Base-by-base conservation (phyloP, 2,113 vertebrate species). In the Hoplias malabaricus region DNA sequence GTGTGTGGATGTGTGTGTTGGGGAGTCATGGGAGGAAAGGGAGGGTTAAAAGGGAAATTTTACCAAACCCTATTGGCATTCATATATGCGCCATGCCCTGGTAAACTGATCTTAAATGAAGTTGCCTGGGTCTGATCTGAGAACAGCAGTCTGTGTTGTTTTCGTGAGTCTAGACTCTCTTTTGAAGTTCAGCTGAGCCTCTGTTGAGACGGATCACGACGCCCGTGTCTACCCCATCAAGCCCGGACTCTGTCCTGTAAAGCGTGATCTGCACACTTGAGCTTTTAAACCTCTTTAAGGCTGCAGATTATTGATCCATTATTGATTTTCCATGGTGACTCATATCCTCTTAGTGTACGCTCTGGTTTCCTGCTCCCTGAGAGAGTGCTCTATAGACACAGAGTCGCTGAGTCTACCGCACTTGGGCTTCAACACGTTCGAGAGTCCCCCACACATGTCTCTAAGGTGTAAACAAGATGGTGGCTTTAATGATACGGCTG, bases 51-150 rank as follows among this genome's bases (percentile, higher is more conserved):
- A 69, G 72, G 42, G 33, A 2, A 14, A 7, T 34, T 62, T 50
- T 66, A 11, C 11, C 14, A 66, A 70, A 29, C 34, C 23, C 2
- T 34, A 77, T 33, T 25, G 3, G 19, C 54, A 78, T 79, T 79
- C 59, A 79, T 72, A 36, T 33, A 73, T 42, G 9, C 57, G 48
- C 25, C 29, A 65, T 5, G 13, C 53, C 8, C 56, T 48, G 21
- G 9, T 56, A 2, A 23, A 56, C 10, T 56, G 46, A n/a, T 48
- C 16, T n/a, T 19, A 48, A 48, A n/a, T 8, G 4, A 6, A n/a
- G 3, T 53, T 48, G 16, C 43, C 43, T 19, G 43, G 4, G 1
- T 13, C 16, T 2, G 9, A 8, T 10, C 3, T 16, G 13, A 38
- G 21, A 48, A 33, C 4, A 4, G 11, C 21, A 21, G 16, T 13